Evolutionary conservation across 2,888 invertebrate genomes (phyloP).

Genomic region (Hartigia nigra): DNA sequence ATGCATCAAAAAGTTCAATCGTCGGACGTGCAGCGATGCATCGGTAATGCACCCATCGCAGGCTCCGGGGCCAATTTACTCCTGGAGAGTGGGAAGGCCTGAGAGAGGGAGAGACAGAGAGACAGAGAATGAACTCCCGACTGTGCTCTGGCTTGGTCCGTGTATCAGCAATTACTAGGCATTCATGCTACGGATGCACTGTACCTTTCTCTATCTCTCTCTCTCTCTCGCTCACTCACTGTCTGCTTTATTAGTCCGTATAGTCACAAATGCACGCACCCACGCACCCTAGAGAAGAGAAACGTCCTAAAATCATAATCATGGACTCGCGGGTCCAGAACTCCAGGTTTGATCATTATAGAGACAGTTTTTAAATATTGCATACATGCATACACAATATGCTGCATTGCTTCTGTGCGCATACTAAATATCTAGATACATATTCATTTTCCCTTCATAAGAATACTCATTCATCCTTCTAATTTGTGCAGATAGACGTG

Average conservation of each 20-base stretch:
- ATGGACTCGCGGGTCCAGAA: constrained; percentile 28
- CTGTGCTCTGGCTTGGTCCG: constrained; percentile 1
- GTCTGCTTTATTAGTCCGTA: not conserved
- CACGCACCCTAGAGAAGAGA: constrained; percentile 3
- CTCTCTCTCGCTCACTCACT: not conserved
- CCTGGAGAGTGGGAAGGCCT: constrained; percentile 11
- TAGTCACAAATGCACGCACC: not conserved
- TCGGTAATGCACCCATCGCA: constrained; percentile 40
- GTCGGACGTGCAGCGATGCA: constrained; percentile 43
- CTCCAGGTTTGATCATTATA: constrained; percentile 33
- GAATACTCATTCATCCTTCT: not conserved
- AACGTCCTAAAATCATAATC: constrained; percentile 33
- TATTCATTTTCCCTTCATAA: not conserved
- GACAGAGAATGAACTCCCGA: constrained; percentile 3
- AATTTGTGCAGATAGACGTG: not conserved
- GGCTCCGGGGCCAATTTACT: constrained; percentile 11
- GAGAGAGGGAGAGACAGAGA: constrained; percentile 2
- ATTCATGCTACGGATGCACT: constrained; percentile 27
- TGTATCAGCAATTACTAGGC: constrained; percentile 32
- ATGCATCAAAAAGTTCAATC: constrained; percentile 40
- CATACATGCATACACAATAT: constrained; percentile 24
- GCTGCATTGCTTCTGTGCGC: not conserved
- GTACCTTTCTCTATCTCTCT: not conserved
- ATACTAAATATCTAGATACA: not conserved
- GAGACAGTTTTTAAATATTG: constrained; percentile 28